These are phyloP conservation scores for Dimorphilus gyrociliatus DNA, from an alignment of 2,888 invertebrate genomes.

Conservation along the genomic window DNA sequence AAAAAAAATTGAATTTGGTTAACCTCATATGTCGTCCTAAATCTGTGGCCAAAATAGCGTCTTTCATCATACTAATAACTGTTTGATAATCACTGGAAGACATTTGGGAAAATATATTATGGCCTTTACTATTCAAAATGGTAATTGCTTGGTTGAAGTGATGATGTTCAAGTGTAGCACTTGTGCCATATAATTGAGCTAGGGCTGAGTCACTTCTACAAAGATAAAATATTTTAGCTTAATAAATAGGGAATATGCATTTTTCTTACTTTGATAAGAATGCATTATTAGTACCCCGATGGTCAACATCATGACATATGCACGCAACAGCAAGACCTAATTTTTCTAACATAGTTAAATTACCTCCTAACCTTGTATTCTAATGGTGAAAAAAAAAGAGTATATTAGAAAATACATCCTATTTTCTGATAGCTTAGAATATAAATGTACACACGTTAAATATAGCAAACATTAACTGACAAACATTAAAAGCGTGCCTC, in stretches of 20 bases:
- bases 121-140: slow-evolving; percentile 41
- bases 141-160: slow-evolving; percentile 35
- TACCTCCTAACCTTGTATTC: no score
- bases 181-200: slow-evolving; percentile 41
- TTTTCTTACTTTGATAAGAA: slow-evolving; percentile 30
- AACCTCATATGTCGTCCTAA: slow-evolving; percentile 43
- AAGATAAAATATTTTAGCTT: slow-evolving; percentile 2
- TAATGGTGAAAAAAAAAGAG: no score
- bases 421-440: no score
- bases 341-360: slow-evolving; percentile 18
- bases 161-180: slow-evolving; percentile 32
- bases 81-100: slow-evolving; percentile 40
- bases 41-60: slow-evolving; percentile 43
- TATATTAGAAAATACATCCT: no score
- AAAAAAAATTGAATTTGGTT: slow-evolving; percentile 16
- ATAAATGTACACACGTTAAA: slow-evolving; percentile 15
- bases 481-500: slow-evolving; percentile 49
- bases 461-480: slow-evolving; percentile 43
- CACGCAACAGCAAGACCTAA: slow-evolving; percentile 28
- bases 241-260: background rate
- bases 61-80: slow-evolving; percentile 42
- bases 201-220: slow-evolving; percentile 42
- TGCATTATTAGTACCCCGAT: slow-evolving; percentile 34
- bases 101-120: slow-evolving; percentile 41
- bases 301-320: slow-evolving; percentile 33